Base-by-base conservation (phyloP, 2,797 vertebrate species). In the Pteropus rufus region DNA sequence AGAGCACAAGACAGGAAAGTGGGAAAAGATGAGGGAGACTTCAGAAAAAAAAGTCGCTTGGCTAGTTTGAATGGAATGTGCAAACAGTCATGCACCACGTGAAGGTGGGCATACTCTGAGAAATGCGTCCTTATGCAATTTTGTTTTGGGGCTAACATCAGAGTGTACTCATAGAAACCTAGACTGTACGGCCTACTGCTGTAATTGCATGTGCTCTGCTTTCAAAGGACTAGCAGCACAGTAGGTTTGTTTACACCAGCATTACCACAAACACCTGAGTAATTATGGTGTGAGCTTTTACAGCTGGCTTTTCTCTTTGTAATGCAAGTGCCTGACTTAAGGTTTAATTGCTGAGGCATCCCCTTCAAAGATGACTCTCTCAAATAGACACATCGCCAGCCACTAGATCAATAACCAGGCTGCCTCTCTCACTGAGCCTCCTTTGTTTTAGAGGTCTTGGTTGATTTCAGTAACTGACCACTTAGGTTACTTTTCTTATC, bases 181-280 rank as follows among this genome's bases (percentile, higher is more conserved):
- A 58, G 14, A 58, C 29, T 21, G 31, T 16, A 9, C 1, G 16
- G 41, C 80, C 60, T 64, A 10, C 80, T 16, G 7, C 60, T 10
- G 8, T 1, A 19, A 31, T 2, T 64, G 39, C 29, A 4, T 24
- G 41, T 10, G 4, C 41, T 21, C 0, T 16, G 1, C 7, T 46
- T 49, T 46, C 14, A 24, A 16, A 34, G 60, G 31, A 34, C 21
- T 16, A 23, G 41, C 31, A 26, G 60, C 80, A 34, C 24, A 16
- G 34, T 54, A 56, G 52, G 49, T 39, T 14, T 56, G n/a, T 39
- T 52, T 18, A 26, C 34, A 26, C n/a, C 31, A 34, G 46, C 73
- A 76, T 34, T 41, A 34, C 58, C 12, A 0, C 15, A 14, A 64
- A 82, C 2, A 16, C 31, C 21, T 10, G 80, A 16, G 31, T 26